Percentiles rank a stretch among this genome's conserved stretches.
These are phyloP conservation scores for Sialia sialis DNA, from an alignment of 2,113 vertebrate genomes.

Conservation along the genomic window DNA sequence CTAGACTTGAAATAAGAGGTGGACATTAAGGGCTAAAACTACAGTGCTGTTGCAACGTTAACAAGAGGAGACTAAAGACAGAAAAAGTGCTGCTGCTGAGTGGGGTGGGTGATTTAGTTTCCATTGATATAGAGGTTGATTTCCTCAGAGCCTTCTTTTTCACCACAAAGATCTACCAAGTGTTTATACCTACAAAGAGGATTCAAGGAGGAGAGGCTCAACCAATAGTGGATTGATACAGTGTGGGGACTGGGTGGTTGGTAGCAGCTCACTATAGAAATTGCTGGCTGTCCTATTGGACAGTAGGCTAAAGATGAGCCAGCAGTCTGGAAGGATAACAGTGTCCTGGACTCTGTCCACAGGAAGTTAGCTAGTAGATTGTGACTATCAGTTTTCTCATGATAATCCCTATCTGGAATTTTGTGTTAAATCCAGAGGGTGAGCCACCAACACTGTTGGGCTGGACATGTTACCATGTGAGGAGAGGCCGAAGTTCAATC, in stretches of 20 bases:
- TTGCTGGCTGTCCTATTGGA: neutral
- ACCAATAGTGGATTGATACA: neutral
- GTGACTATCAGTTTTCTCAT: neutral
- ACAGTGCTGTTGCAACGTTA: neutral
- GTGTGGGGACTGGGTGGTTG: neutral
- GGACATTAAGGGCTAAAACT: neutral
- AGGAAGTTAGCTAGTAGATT: neutral
- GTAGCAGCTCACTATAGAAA: neutral
- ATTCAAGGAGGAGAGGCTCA: neutral
- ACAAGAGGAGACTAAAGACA: neutral
- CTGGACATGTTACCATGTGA: accelerated
- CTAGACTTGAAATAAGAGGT: neutral
- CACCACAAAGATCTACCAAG: neutral
- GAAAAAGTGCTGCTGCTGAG: neutral
- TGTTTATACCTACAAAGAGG: neutral
- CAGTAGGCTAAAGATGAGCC: neutral
- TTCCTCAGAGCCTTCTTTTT: neutral
- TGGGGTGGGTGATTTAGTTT: neutral
- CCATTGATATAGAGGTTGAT: neutral
- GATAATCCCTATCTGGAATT: neutral
- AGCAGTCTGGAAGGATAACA: neutral
- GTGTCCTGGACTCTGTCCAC: neutral
- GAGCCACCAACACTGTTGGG: neutral
- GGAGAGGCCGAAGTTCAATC: neutral
- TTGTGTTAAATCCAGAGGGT: neutral